Evolutionary conservation across 2,113 vertebrate genomes (phyloP).

Genomic region (Callocephalon fimbriatum): DNA sequence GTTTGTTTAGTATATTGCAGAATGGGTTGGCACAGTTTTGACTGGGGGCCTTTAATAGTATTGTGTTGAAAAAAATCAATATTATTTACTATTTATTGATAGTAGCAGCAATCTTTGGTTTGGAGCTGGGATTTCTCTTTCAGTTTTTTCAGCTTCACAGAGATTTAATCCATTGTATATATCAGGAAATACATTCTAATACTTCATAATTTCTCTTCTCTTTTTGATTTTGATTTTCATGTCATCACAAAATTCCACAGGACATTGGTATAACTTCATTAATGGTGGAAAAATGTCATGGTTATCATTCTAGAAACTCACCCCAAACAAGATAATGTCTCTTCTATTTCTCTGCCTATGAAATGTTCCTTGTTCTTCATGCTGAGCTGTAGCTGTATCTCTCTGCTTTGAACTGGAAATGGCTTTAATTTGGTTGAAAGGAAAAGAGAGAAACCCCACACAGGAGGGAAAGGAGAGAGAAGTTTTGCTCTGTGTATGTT

Average conservation of each 20-base stretch:
- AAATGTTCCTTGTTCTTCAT: background rate
- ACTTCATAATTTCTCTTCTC: background rate
- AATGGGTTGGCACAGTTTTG: background rate
- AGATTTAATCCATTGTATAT: background rate
- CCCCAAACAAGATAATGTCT: background rate
- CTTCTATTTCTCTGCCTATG: background rate
- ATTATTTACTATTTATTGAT: background rate
- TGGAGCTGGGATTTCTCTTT: background rate
- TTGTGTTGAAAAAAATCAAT: background rate
- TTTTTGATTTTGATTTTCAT: background rate
- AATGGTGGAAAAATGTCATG: background rate
- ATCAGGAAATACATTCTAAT: background rate
- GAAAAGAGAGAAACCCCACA: background rate
- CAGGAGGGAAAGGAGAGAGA: background rate
- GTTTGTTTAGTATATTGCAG: background rate
- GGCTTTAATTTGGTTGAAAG: background rate
- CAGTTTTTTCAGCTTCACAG: background rate
- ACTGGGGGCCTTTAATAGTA: background rate
- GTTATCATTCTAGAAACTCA: background rate
- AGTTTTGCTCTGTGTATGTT: background rate
- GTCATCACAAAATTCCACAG: background rate
- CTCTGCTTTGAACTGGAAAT: background rate
- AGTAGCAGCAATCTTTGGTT: background rate
- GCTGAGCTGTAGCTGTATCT: background rate
- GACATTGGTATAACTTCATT: background rate